Conservation (phyloP, 2,888 invertebrate genomes). For the Acleris laterana region DNA sequence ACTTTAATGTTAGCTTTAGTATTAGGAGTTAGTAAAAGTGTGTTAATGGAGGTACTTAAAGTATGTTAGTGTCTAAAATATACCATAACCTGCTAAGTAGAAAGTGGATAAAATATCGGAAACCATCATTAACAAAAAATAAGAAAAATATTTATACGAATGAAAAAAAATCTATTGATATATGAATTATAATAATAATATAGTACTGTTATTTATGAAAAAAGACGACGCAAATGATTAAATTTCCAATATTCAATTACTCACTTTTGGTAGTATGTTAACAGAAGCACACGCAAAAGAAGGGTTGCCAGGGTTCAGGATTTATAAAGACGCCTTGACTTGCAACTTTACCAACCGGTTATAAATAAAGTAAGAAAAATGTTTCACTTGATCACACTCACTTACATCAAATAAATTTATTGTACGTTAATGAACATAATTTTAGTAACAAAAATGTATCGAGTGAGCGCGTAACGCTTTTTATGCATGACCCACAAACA, state of each 20-base stretch:
- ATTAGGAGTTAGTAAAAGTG: conserved; percentile 27
- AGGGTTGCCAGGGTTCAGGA: conserved; percentile 24
- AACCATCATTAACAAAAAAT: background rate
- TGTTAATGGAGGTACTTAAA: conserved; percentile 52
- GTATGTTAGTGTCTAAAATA: conserved; percentile 50
- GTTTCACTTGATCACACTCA: too few species aligned
- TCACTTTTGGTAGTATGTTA: conserved; percentile 3
- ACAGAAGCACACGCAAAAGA: conserved; percentile 4
- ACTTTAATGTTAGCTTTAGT: conserved; percentile 13
- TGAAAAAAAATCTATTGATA: background rate
- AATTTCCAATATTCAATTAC: background rate
- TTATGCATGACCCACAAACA: too few species aligned
- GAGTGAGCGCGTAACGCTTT: too few species aligned
- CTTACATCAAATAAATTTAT: too few species aligned
- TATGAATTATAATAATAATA: too few species aligned
- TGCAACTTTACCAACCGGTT: too few species aligned
- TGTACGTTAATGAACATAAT: too few species aligned
- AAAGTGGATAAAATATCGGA: conserved; percentile 22
- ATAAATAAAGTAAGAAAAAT: too few species aligned
- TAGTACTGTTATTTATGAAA: too few species aligned
- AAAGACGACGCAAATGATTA: too few species aligned
- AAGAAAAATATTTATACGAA: background rate
- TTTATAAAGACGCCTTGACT: too few species aligned
- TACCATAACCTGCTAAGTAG: conserved; percentile 31
- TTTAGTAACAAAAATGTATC: too few species aligned